These are phyloP conservation scores for Acanthurus lineatus DNA, from an alignment of 2,797 vertebrate species.

Conservation along the genomic window DNA sequence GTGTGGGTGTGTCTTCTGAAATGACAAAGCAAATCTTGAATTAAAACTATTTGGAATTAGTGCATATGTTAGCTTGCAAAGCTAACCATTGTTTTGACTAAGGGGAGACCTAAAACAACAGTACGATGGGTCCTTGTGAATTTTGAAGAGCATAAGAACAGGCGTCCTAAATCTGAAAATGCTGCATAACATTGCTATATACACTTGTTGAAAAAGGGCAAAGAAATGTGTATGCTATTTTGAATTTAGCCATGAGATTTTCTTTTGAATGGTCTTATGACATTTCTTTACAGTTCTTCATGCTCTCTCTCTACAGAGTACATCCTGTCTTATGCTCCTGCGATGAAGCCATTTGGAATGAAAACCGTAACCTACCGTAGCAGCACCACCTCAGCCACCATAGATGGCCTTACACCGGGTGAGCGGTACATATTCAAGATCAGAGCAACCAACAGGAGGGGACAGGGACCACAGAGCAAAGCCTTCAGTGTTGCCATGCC, in stretches of 20 bases:
- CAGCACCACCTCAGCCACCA: constrained; percentile 89
- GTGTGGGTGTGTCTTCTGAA: neutral
- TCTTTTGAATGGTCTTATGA: neutral
- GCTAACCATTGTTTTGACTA: neutral
- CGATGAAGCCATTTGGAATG: constrained; percentile 97
- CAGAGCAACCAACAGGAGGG: constrained; percentile 94
- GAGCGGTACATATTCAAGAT: constrained; percentile 99
- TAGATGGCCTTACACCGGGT: constrained; percentile 94
- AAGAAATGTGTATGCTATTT: neutral
- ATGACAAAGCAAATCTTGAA: neutral
- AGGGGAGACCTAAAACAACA: neutral
- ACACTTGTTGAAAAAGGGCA: neutral
- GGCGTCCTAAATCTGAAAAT: neutral
- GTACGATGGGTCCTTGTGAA: neutral
- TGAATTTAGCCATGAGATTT: neutral
- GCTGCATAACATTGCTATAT: neutral
- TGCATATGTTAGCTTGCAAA: neutral
- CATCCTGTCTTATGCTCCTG: constrained; percentile 97
- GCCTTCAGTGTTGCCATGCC: constrained; percentile 93
- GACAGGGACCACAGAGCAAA: constrained; percentile 96
- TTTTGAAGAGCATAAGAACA: neutral
- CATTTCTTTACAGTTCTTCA: constrained; percentile 9
- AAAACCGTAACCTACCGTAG: constrained; percentile 93
- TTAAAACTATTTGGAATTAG: neutral
- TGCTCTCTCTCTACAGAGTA: constrained; percentile 89